These are phyloP conservation scores for Nyctalus aviator DNA, from an alignment of 2,797 vertebrate genomes.

Conservation along the genomic window DNA sequence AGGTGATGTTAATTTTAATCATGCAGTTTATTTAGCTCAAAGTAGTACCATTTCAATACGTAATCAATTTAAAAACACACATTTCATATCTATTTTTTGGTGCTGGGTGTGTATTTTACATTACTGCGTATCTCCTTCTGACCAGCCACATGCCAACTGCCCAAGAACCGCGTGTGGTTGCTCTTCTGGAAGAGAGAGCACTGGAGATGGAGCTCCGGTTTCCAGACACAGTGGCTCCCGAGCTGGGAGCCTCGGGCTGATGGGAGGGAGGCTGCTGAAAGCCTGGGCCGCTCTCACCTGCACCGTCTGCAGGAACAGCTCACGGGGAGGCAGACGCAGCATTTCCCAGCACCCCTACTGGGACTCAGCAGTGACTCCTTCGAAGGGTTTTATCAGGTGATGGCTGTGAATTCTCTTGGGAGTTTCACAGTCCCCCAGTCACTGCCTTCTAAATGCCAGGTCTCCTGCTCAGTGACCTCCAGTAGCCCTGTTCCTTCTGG, in stretches of 20 bases:
- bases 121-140: neutral
- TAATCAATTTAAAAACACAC: neutral
- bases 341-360: fast-evolving
- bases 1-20: neutral
- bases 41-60: neutral
- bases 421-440: neutral
- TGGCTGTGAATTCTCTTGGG: neutral
- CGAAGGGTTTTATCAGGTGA: neutral
- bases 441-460: neutral
- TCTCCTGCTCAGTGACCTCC: neutral
- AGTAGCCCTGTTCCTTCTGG: neutral
- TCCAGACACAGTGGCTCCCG: neutral
- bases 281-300: fast-evolving
- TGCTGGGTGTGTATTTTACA: neutral
- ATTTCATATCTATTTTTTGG: neutral
- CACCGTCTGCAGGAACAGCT: fast-evolving
- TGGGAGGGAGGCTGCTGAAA: neutral
- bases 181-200: neutral
- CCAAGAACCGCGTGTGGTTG: fast-evolving
- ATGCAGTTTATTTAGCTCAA: neutral
- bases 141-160: neutral
- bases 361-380: no score
- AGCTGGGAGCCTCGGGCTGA: neutral
- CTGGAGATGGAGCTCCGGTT: neutral
- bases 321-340: fast-evolving